A percentile compares a stretch with the other conserved stretches of the same genome.
Evolutionary conservation across 1,140 invertebrate species (phyloP).

Genomic region (Schlechtendalia chinensis): DNA sequence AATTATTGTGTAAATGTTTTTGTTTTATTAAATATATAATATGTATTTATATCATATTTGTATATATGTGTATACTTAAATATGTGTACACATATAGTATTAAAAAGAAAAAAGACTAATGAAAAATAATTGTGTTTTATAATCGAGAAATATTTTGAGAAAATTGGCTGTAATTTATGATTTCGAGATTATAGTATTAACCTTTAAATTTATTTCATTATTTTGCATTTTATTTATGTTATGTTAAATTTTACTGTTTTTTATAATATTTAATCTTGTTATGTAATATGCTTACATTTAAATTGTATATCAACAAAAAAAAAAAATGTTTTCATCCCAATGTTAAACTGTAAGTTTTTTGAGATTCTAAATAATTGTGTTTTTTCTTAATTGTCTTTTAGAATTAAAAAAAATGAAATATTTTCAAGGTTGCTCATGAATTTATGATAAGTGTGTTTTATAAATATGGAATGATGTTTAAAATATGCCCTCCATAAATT

Average conservation of each 20-base stretch:
- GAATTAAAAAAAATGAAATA: neutral
- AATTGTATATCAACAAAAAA: neutral
- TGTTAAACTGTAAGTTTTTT: neutral
- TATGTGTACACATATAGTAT: neutral
- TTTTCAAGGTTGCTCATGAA: neutral
- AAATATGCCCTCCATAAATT: neutral
- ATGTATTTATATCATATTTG: neutral
- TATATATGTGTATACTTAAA: neutral
- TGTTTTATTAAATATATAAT: too few species aligned
- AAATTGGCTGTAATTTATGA: neutral
- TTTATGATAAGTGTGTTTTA: neutral
- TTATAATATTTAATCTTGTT: neutral
- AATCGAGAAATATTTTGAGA: neutral
- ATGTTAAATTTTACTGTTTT: slow-evolving; percentile 10
- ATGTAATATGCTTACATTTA: neutral
- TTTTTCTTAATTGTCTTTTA: neutral
- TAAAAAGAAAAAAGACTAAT: neutral
- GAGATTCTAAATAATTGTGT: neutral
- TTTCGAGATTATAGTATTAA: neutral
- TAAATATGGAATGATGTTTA: neutral
- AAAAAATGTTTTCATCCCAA: neutral
- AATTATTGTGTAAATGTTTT: too few species aligned
- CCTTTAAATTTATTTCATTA: neutral
- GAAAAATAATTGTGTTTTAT: too few species aligned
- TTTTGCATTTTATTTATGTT: slow-evolving; percentile 3